Base-by-base conservation (phyloP, 2,113 vertebrate genomes). In the Tenebrosternarchus preto region DNA sequence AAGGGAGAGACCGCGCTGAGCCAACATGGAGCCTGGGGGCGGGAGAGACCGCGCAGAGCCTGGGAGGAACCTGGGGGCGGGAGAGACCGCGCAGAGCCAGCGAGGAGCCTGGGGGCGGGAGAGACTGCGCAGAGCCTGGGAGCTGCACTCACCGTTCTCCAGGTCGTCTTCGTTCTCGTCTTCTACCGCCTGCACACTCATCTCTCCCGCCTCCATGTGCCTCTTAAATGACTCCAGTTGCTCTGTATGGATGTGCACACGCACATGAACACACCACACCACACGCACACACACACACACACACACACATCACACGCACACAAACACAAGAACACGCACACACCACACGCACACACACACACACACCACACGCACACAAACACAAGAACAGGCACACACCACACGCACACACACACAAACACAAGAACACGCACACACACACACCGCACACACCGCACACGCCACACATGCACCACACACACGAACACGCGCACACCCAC, bases 201-300 rank as follows among this genome's bases (percentile, higher is more conserved):
- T 95, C 87, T 99, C 98, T 56, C 97, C 98, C 29, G 96, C 95
- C 84, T 99, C 98, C 96, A 98, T 99, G 93, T 98, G 95, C 82
- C 95, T 98, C 89, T 96, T 98, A 87, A 99, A 94, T 55, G 96
- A 95, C 86, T 99, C 98, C 0, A 99, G 93, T 88, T 99, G 98
- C 83, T 98, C 97, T 99, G 89, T 92, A 73, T 2, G 78, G 80
- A 56, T 12, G 59, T 4, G 43, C 11, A 69, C 4, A 83, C 84
- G 87, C 25, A 85, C 59, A 85, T 15, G 78, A 60, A 78, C 4
- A 80, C 82, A 71, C 24, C 63, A 7, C 39, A 17, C 70, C 5
- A 84, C 83, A 88, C 22, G 84, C 59, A 85, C 15, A 79, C 76
- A 84, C 78, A 39, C 78, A 79, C 87, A 80, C 77, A 63, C 71